Evolutionary conservation across 2,888 invertebrate genomes (phyloP), one percentile per base, ranked within the genome.

Genomic region (Byasa hedistus): DNA sequence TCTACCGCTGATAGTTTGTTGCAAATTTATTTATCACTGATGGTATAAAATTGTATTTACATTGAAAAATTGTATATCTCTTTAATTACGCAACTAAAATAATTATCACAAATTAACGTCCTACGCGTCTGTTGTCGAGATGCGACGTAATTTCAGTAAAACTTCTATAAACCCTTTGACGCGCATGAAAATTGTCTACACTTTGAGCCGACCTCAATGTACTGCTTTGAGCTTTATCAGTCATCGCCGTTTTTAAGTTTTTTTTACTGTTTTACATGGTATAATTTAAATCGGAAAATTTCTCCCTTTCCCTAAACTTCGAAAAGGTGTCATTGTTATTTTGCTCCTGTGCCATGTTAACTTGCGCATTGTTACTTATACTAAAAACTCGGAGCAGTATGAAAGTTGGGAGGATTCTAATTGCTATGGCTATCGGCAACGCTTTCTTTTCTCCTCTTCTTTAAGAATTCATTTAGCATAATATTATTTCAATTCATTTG

Each of bases 401-500:
- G 48, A 48, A 5, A 4, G 48, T 5, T 55, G 21, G 39, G 55
- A 21, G 19, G 59, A 24, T 55, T 44, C 54, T 21, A 24, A 23
- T 3, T 23, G 23, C 57, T 39, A 51, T n/a, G n/a, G 27, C 22
- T 61, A 61, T 51, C 57, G 57, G 39, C 23, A 57, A 39, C 56
- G 61, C 17, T 22, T 58, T 51, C n/a, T 54, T 22, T 5, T 54
- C 1, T 22, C 7, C 10, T 48, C 19, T 36, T 58, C 22, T 62
- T 55, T 51, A 52, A 60, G 59, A 63, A 59, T 67, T 59, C 59
- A 60, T 79, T 76, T 77, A 76, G 71, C 71, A 79, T 79, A 79
- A 79, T 79, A 80, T 77, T 76, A 73, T 73, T 75, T 76, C 72
- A 73, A 73, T 69, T 76, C 77, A 77, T 76, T 78, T 78, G 79